Evolutionary conservation across 2,797 vertebrate species (phyloP).

Genomic region (Hyperoplus immaculatus): DNA sequence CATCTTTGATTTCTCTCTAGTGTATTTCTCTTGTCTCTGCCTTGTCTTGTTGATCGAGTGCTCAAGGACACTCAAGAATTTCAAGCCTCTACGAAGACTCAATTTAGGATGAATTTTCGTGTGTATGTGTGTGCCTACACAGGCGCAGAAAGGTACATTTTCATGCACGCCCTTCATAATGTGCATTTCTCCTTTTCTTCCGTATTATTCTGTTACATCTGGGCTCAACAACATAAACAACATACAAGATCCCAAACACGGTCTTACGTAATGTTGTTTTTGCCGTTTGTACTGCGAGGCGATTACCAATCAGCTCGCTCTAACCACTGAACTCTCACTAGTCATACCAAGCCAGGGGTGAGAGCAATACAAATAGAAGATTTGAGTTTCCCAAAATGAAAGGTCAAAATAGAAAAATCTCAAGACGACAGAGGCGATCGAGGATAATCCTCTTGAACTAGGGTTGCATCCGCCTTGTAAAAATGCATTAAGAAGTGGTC

Average conservation of each 20-base stretch:
- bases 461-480: constrained; percentile 17
- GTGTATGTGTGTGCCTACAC: not conserved
- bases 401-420: constrained; percentile 17
- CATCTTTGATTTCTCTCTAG: constrained; percentile 31
- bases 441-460: constrained; percentile 50
- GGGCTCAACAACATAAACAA: constrained; percentile 30
- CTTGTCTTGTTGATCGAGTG: constrained; percentile 42
- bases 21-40: constrained; percentile 15
- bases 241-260: constrained; percentile 48
- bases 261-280: constrained; percentile 48
- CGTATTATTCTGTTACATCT: constrained; percentile 27
- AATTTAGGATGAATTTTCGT: constrained; percentile 4
- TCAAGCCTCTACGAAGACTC: constrained; percentile 26
- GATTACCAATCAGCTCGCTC: constrained; percentile 65
- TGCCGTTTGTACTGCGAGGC: constrained; percentile 52
- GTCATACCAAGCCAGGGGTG: constrained; percentile 44
- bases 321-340: constrained; percentile 53
- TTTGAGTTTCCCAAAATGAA: constrained; percentile 40
- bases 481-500: constrained; percentile 27
- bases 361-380: constrained; percentile 42
- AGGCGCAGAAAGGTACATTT: not conserved
- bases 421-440: constrained; percentile 21
- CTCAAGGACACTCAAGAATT: constrained; percentile 32
- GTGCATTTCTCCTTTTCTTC: not conserved
- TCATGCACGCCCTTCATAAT: constrained; percentile 10